Evolutionary conservation across 2,888 invertebrate species (phyloP).

Genomic region (Campoletis raptor): DNA sequence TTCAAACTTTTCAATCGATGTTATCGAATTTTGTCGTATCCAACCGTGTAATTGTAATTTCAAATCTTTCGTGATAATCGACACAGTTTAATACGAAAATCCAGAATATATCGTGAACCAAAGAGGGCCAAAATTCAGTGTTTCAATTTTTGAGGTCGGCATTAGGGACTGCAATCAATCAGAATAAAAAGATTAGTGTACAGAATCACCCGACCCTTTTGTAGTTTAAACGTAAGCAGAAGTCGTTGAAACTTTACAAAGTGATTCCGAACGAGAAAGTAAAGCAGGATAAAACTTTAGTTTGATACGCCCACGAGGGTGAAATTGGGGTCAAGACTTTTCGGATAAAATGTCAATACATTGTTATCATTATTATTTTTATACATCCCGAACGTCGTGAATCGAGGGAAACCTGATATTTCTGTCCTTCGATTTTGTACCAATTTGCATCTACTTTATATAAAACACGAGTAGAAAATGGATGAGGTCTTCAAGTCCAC

Average conservation of each 20-base stretch:
- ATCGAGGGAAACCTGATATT: background rate
- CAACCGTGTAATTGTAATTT: no score
- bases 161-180: background rate
- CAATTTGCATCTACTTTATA: background rate
- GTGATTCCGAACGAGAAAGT: conserved; percentile 1
- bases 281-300: background rate
- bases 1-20: no score
- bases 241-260: background rate
- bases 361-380: background rate
- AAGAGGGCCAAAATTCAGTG: background rate
- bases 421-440: background rate
- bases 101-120: background rate
- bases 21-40: no score
- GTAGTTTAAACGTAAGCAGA: background rate
- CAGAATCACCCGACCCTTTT: background rate
- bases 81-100: no score
- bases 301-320: background rate
- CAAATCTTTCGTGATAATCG: no score
- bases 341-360: background rate
- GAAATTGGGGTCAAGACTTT: background rate
- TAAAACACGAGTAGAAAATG: background rate
- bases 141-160: background rate
- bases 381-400: background rate
- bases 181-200: background rate
- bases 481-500: background rate